A percentile compares a stretch with the other conserved stretches of the same genome.
These are phyloP conservation scores for Aculops lycopersici DNA, from an alignment of 1,140 invertebrate genomes.

Conservation along the genomic window DNA sequence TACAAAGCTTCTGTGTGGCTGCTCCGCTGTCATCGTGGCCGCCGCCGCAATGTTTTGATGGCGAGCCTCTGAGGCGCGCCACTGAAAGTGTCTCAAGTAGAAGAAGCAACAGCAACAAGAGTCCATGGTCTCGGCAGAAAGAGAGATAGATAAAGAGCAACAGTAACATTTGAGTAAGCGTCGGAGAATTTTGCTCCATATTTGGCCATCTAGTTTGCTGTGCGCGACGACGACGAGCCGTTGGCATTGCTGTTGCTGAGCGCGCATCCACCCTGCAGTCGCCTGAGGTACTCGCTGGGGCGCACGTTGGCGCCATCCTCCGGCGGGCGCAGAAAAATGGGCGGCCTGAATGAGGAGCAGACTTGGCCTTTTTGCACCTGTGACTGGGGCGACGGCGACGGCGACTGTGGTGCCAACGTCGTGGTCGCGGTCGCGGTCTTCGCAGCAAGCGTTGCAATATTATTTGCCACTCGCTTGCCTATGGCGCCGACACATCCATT, in stretches of 20 bases:
- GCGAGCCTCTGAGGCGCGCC: too few relatives aligned
- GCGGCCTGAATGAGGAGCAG: slow-evolving; percentile 38
- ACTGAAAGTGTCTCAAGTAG: neutral
- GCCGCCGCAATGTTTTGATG: too few relatives aligned
- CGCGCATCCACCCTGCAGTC: too few relatives aligned
- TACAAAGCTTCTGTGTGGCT: neutral
- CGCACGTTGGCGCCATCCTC: slow-evolving; percentile 43
- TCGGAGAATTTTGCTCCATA: too few relatives aligned
- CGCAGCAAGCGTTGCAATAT: neutral
- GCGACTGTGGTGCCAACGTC: too few relatives aligned
- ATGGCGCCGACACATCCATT: too few relatives aligned
- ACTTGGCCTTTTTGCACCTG: neutral
- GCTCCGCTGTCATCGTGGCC: neutral
- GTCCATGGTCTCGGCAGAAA: neutral
- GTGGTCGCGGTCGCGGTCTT: neutral
- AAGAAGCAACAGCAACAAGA: neutral
- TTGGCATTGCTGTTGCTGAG: too few relatives aligned
- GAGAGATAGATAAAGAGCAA: neutral
- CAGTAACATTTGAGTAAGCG: too few relatives aligned
- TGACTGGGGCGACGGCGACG: neutral
- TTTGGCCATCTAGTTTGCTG: too few relatives aligned
- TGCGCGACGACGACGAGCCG: neutral
- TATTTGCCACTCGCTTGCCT: too few relatives aligned
- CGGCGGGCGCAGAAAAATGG: slow-evolving; percentile 35
- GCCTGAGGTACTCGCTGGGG: slow-evolving; percentile 55